Conservation (phyloP, 2,888 invertebrate species). For the Lottia gigantea region DNA sequence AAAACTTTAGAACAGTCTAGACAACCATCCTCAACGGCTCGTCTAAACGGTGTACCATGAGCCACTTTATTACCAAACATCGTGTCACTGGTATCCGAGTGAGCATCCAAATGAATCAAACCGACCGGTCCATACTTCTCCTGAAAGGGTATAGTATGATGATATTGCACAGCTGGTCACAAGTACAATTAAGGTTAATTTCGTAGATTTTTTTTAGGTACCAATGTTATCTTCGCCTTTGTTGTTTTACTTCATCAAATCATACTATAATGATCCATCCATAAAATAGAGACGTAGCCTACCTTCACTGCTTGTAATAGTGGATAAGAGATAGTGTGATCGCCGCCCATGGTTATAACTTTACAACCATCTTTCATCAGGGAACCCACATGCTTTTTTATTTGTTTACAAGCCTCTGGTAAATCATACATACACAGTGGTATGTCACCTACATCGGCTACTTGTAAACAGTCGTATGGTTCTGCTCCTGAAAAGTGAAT, state of each 20-base stretch:
- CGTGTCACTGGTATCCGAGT: slow-evolving; percentile 62
- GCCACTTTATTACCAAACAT: slow-evolving; percentile 63
- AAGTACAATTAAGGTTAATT: too few relatives aligned
- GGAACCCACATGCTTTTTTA: slow-evolving; percentile 45
- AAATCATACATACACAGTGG: slow-evolving; percentile 61
- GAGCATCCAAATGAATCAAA: slow-evolving; percentile 67
- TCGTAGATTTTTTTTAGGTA: too few relatives aligned
- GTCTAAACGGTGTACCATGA: slow-evolving; percentile 66
- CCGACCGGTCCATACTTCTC: slow-evolving; percentile 67
- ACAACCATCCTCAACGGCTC: slow-evolving; percentile 66
- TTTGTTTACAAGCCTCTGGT: slow-evolving; percentile 57
- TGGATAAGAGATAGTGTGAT: slow-evolving; percentile 68
- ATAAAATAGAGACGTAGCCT: too few relatives aligned
- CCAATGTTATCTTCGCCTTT: too few relatives aligned
- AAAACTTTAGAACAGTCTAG: slow-evolving; percentile 60
- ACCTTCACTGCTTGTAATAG: slow-evolving; percentile 67
- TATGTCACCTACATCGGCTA: slow-evolving; percentile 67
- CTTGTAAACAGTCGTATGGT: slow-evolving; percentile 62
- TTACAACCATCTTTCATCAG: slow-evolving; percentile 58
- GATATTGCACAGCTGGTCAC: too few relatives aligned
- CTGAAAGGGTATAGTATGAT: slow-evolving; percentile 32
- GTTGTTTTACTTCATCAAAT: too few relatives aligned
- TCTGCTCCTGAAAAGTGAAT: slow-evolving; percentile 49
- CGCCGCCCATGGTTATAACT: slow-evolving; percentile 66
- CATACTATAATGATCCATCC: too few relatives aligned